Evolutionary conservation across 2,113 vertebrate species (phyloP).

Genomic region (Proterorhinus semilunaris): DNA sequence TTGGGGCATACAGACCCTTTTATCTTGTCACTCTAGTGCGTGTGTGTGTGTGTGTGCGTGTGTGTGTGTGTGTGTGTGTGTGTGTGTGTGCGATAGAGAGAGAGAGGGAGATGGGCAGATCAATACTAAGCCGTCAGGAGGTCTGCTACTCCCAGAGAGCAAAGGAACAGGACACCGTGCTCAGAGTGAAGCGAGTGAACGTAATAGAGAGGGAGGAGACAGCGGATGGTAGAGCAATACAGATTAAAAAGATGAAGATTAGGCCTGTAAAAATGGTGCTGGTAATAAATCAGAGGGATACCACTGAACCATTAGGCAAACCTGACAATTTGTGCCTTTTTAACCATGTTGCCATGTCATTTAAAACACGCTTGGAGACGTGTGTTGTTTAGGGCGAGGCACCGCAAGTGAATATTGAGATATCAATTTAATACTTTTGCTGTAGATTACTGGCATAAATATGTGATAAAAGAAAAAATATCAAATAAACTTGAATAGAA

Average conservation of each 20-base stretch:
- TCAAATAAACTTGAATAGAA: no score
- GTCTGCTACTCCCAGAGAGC: constrained; percentile 72
- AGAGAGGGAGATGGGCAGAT: constrained; percentile 55
- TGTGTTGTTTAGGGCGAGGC: no score
- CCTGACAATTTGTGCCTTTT: no score
- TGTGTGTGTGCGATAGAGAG: constrained; percentile 22
- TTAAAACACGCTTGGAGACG: no score
- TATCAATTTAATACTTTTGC: no score
- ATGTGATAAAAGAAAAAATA: no score
- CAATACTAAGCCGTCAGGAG: constrained; percentile 74
- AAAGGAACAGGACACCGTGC: constrained; percentile 71
- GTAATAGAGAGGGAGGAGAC: constrained; percentile 32
- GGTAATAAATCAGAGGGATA: no score
- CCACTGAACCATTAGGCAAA: no score
- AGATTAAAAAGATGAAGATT: constrained; percentile 24
- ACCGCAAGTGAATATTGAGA: no score
- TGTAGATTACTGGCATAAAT: no score
- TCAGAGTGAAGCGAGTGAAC: constrained; percentile 40
- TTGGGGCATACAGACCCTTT: constrained; percentile 67
- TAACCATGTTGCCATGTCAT: no score
- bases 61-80: not conserved
- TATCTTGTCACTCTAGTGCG: constrained; percentile 71
- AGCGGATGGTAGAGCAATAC: not conserved
- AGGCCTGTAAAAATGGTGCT: constrained; percentile 4
- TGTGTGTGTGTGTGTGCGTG: constrained; percentile 11